phyloP scores from a whole-genome alignment of 2,113 vertebrate species.

The Miniopterus natalensis region DNA sequence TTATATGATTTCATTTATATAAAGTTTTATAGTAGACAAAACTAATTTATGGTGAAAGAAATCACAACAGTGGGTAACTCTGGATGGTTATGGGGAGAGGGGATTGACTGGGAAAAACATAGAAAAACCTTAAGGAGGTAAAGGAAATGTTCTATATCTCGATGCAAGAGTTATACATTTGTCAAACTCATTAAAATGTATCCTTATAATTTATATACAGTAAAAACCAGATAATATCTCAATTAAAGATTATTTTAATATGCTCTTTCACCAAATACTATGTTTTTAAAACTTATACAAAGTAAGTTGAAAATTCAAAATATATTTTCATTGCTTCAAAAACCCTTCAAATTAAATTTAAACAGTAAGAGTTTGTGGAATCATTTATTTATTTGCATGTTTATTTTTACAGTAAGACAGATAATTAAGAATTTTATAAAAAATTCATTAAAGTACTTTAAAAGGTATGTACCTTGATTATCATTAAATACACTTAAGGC shows the following conservation, averaged over 20 bases:
- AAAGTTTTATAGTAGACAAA: conserved; percentile 46
- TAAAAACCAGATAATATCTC: neutral
- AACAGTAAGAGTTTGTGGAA: neutral
- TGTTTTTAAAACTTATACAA: conserved; percentile 40
- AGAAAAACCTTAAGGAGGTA: neutral
- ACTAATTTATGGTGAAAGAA: neutral
- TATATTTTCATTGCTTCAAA: conserved; percentile 5
- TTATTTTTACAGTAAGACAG: conserved; percentile 36
- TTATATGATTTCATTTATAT: conserved; percentile 14
- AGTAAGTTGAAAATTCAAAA: conserved; percentile 62
- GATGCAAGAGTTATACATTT: neutral
- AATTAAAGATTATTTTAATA: neutral
- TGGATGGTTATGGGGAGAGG: neutral
- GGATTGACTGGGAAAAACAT: neutral
- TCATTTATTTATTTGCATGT: conserved; percentile 37
- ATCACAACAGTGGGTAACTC: neutral
- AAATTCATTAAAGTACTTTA: neutral
- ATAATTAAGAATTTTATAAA: conserved; percentile 7
- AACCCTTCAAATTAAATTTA: neutral
- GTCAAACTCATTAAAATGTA: neutral
- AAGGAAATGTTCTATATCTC: neutral
- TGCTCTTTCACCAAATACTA: conserved; percentile 20
- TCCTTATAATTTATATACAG: neutral
- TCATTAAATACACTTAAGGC: conserved; percentile 95
- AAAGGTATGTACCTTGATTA: conserved; percentile 91